Percentiles rank a stretch among this genome's conserved stretches.
phyloP scores from a whole-genome alignment of 2,888 invertebrate genomes.

The Cantharis rufa region DNA sequence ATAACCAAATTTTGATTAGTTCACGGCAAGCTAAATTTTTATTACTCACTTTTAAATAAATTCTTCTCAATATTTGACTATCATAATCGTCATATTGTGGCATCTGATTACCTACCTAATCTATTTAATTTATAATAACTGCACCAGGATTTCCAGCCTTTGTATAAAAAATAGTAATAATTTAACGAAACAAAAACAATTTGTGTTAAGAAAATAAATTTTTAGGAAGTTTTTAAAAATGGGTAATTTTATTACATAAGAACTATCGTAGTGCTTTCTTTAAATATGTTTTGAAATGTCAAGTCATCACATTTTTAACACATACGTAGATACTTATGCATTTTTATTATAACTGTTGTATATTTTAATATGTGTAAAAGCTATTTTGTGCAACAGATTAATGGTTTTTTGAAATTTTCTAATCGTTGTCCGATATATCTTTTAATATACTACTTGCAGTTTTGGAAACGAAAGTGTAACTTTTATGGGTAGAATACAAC shows the following conservation, averaged over 20 bases:
- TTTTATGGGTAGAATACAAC: not conserved
- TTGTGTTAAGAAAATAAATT: not conserved
- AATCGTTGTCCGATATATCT: not conserved
- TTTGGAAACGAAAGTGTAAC: not conserved
- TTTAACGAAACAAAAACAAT: not conserved
- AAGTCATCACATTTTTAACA: conserved; percentile 3
- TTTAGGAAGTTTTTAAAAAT: conserved; percentile 11
- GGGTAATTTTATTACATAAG: conserved; percentile 44
- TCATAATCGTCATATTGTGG: conserved; percentile 31
- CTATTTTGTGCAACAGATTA: conserved; percentile 3
- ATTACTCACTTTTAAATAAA: not conserved
- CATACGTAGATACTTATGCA: conserved; percentile 3
- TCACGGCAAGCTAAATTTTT: conserved; percentile 2
- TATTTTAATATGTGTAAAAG: not conserved
- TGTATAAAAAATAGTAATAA: not conserved
- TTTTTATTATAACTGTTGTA: conserved; percentile 8
- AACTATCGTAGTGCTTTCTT: conserved; percentile 11
- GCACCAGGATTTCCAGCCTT: not conserved
- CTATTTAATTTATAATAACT: conserved; percentile 28
- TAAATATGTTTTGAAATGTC: conserved; percentile 41
- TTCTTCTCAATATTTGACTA: conserved; percentile 25
- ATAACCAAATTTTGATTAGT: not conserved
- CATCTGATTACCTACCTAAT: conserved; percentile 33
- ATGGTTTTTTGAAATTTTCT: not conserved
- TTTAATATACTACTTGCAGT: not conserved